Conservation (phyloP, 2,113 vertebrate genomes). For the Ibidorhyncha struthersii region DNA sequence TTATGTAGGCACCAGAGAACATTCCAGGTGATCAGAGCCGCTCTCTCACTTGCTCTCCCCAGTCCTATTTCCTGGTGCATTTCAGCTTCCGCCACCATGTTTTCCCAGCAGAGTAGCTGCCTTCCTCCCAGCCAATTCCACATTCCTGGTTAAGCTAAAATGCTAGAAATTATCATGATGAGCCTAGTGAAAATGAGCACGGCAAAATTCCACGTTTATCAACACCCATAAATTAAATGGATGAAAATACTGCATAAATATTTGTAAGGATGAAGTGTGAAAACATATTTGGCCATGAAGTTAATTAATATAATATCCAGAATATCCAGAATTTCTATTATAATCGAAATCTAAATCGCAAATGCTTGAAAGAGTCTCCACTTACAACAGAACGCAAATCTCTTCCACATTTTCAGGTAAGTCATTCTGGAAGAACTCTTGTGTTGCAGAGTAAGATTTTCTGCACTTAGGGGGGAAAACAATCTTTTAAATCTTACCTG, state of each 20-base stretch:
- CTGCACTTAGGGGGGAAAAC: not conserved
- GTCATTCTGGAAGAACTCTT: not conserved
- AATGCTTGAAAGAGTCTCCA: not conserved
- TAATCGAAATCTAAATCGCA: not conserved
- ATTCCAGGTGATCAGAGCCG: not conserved
- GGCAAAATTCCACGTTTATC: not conserved
- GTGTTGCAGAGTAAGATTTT: not conserved
- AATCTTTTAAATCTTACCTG: not conserved
- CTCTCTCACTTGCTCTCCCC: not conserved
- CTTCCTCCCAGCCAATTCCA: not conserved
- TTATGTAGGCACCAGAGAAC: not conserved
- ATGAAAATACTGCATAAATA: not conserved
- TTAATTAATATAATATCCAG: not conserved
- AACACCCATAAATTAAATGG: not conserved
- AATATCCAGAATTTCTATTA: not conserved
- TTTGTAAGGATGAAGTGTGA: not conserved
- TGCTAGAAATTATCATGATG: fast-evolving
- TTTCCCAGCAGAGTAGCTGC: not conserved
- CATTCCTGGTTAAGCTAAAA: not conserved
- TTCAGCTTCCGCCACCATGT: not conserved
- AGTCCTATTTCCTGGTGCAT: not conserved
- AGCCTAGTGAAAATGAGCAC: not conserved
- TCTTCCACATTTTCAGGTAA: not conserved
- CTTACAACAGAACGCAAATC: not conserved
- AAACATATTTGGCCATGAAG: not conserved